A percentile compares a stretch with the other conserved stretches of the same genome.
Evolutionary conservation across 2,113 vertebrate genomes (phyloP).

Genomic region (Cyanoliseus patagonus): DNA sequence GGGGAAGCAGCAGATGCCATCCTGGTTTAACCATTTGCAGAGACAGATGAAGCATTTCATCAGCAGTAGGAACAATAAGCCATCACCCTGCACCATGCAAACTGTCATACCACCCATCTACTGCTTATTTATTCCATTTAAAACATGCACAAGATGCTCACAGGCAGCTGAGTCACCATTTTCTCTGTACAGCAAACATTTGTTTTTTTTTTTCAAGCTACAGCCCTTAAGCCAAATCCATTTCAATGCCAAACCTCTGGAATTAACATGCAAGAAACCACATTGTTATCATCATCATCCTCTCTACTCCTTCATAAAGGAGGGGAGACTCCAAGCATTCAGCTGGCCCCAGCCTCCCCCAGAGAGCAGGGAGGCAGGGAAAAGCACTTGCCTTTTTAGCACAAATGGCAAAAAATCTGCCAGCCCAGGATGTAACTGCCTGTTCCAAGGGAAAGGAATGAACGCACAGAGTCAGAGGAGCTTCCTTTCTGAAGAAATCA

Average conservation of each 20-base stretch:
- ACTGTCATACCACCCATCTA: not conserved
- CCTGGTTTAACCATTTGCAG: not conserved
- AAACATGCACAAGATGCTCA: not conserved
- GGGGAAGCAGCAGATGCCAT: not conserved
- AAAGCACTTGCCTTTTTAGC: not conserved
- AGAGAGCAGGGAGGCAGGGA: not conserved
- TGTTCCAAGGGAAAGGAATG: not conserved
- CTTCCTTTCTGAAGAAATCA: not conserved
- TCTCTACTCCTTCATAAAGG: too few species aligned
- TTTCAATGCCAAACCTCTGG: not conserved
- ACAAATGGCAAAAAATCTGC: not conserved
- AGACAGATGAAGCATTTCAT: not conserved
- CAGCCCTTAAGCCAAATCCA: not conserved
- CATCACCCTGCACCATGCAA: not conserved
- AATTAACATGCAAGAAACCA: not conserved
- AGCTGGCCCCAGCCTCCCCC: not conserved
- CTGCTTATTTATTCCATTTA: not conserved
- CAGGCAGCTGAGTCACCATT: not conserved
- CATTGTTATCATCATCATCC: fast-evolving
- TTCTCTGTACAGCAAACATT: not conserved
- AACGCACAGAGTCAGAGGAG: not conserved
- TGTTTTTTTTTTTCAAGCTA: not conserved
- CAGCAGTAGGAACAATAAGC: not conserved
- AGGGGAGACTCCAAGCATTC: not conserved
- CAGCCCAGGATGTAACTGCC: not conserved